Base-by-base conservation (phyloP, 2,797 vertebrate species). In the Labroides dimidiatus region DNA sequence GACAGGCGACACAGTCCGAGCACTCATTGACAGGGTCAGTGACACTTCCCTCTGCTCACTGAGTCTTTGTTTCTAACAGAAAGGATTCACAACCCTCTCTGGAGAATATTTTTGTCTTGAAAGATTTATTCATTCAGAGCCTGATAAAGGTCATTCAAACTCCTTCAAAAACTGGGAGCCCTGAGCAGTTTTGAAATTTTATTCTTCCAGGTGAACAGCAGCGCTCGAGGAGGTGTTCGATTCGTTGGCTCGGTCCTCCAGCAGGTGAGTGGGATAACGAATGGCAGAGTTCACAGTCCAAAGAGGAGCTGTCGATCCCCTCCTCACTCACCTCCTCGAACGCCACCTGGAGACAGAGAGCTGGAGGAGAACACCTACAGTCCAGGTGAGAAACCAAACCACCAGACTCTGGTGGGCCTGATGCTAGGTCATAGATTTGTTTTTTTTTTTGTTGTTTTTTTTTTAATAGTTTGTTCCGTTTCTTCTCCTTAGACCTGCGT, bases 191-290 rank as follows among this genome's bases (percentile, higher is more conserved):
- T 33, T 33, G 8, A n/a, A n/a, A 33, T 33, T 33, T 33, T 8
- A 50, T 1, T 23, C 33, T 13, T 33, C 5, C 83, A 99, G 97
- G 94, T 98, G 82, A 99, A 99, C 23, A 94, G 93, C 84, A 95
- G 93, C 52, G 95, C 95, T 19, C 94, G 93, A 36, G 95, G 92
- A 69, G 96, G 96, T 8, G 96, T 95, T 91, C 95, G 93, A 52
- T 98, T 99, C 65, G 93, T 99, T 33, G 96, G 96, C 59, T 97
- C 98, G 5, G 77, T 98, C 68, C 94, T 94, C 0, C 96, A 98
- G 61, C 94, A 95, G 84, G 89, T 89, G 56, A 88, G 89, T 17
- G 84, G 89, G 23, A 45, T 86, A 66, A 84, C 81, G 33, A 91
- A 93, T 1, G 87, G 92, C 12, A 73, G 88, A 41, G 45, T 92